Evolutionary conservation across 2,113 vertebrate genomes (phyloP), one percentile per base, ranked within the genome.

Genomic region (Cygnus atratus): DNA sequence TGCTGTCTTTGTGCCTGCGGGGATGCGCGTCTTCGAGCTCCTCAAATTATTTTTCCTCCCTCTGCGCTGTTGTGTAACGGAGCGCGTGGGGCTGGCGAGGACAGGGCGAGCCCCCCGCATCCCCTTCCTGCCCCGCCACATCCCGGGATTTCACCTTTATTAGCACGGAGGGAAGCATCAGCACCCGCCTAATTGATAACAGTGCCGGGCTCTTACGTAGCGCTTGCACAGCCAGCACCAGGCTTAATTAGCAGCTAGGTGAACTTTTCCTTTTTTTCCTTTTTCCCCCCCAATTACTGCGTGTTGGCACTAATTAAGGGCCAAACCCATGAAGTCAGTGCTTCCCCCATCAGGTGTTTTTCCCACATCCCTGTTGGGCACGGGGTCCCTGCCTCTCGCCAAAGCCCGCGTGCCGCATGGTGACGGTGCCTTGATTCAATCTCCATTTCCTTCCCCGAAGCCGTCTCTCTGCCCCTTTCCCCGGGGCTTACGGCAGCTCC

Each of bases 201-300:
- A 61, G 52, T 2, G 9, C 90, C 80, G 46, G 72, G 50, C 37
- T 90, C 52, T 91, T 84, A 33, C 3, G 11, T 41, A 70, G 91
- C 31, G 5, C 84, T 65, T 11, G 52, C 88, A 43, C 77, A 88
- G 88, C 88, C 48, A 3, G 81, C 66, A 6, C 84, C 0, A 4
- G 19, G 62, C 33, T 95, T 93, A 84, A 94, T 96, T 83, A 93
- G 67, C 90, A 84, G 52, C 90, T 83, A 75, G 75, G 41, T 6
- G 6, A 96, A 96, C 93, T 96, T 95, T 95, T 71, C 55, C n/a
- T 63, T 62, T 65, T 80, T 22, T 52, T 14, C 6, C 4, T 12
- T 35, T 37, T 77, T 39, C 16, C 10, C 22, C 37, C 39, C 21
- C 26, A 2, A 20, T 61, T 81, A 21, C 31, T 16, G n/a, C 3